Conservation (phyloP, 2,888 invertebrate genomes). For the Chymomyza amoena region DNA sequence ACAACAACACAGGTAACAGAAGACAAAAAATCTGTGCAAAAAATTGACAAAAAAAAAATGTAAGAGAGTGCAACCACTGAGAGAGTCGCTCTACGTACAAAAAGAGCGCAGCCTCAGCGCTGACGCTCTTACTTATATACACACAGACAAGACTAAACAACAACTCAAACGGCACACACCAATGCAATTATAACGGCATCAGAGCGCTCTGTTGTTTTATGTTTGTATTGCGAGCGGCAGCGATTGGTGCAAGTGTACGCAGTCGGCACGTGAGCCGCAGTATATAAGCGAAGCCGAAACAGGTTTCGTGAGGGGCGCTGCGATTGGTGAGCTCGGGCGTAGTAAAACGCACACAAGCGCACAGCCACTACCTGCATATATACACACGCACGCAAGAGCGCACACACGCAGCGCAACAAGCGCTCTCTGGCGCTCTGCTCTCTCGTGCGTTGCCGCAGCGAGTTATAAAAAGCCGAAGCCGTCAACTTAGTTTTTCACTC, state of each 20-base stretch:
- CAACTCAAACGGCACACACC: conserved; percentile 16
- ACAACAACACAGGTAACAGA: too few species aligned
- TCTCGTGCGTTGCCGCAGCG: conserved; percentile 9
- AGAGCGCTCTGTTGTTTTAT: conserved; percentile 16
- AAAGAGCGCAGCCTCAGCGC: not conserved
- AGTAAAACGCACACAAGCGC: not conserved
- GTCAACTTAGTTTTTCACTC: conserved; percentile 37
- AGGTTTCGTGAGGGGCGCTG: conserved; percentile 49
- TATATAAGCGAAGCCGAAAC: conserved; percentile 57
- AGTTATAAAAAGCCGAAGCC: conserved; percentile 43
- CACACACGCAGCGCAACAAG: conserved; percentile 1
- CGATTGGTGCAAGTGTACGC: conserved; percentile 72
- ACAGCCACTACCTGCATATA: conserved; percentile 7
- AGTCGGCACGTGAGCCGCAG: conserved; percentile 42
- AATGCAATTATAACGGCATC: conserved; percentile 58
- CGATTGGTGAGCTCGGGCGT: conserved; percentile 48
- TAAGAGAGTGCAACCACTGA: not conserved
- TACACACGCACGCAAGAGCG: conserved; percentile 10
- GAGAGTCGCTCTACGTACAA: conserved; percentile 6
- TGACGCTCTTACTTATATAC: not conserved
- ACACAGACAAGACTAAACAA: not conserved
- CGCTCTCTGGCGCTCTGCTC: conserved; percentile 29
- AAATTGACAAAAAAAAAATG: too few species aligned
- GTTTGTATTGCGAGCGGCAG: conserved; percentile 40
- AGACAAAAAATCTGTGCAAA: too few species aligned